A percentile compares a stretch with the other conserved stretches of the same genome.
phyloP scores from a whole-genome alignment of 2,888 invertebrate genomes.

The Ariolimax columbianus region DNA sequence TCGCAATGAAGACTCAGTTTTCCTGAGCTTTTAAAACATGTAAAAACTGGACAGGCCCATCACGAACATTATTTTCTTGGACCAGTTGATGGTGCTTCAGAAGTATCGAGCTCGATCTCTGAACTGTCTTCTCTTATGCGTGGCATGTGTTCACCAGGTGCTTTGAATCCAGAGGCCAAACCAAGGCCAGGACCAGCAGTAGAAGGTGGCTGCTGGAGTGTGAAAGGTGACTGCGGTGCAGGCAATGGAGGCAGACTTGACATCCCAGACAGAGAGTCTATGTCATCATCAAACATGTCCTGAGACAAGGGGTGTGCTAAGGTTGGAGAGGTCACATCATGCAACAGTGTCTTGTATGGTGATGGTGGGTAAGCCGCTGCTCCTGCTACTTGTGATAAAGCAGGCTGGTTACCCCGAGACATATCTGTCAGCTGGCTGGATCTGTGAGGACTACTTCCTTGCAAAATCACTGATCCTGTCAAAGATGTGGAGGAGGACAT shows the following conservation, averaged over 20 bases:
- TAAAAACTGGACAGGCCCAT: not conserved
- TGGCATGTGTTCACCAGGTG: constrained; percentile 37
- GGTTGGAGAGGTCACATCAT: not conserved
- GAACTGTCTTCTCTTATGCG: constrained; percentile 43
- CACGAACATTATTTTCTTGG: not conserved
- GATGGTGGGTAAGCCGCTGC: not conserved
- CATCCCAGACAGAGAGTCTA: not conserved
- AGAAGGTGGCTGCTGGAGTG: not conserved
- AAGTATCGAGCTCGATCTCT: constrained; percentile 48
- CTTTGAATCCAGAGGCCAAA: not conserved
- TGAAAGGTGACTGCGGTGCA: constrained; percentile 4
- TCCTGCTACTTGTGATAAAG: not conserved
- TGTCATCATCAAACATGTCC: constrained; percentile 34
- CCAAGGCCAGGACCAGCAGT: not conserved
- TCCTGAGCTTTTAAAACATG: not conserved
- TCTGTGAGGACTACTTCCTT: not conserved
- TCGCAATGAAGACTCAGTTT: not conserved
- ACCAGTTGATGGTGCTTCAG: not conserved
- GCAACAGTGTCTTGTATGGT: not conserved
- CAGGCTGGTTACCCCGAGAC: not conserved
- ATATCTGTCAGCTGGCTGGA: not conserved
- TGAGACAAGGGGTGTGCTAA: constrained; percentile 12
- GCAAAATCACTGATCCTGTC: constrained; percentile 12
- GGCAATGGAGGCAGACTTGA: constrained; percentile 34
- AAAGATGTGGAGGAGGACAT: constrained; percentile 8